Conservation (phyloP, 2,888 invertebrate genomes). For the Oxystoma pomonae region DNA sequence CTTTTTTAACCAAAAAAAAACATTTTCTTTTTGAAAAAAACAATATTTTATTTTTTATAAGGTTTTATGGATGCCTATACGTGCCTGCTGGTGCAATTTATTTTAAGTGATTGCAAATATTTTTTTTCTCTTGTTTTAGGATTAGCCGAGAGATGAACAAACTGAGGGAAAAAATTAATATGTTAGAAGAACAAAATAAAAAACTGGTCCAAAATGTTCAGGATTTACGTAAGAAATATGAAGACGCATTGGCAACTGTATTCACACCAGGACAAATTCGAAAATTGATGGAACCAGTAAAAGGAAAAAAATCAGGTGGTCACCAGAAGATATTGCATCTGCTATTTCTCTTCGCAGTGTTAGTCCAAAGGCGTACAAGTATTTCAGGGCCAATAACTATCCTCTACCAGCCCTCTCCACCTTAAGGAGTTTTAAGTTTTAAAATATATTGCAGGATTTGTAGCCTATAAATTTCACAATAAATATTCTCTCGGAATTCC, state of each 20-base stretch:
- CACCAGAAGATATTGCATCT: constrained; percentile 14
- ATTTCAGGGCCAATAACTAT: constrained; percentile 19
- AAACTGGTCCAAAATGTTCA: not conserved
- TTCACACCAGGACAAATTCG: constrained; percentile 22
- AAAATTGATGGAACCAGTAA: constrained; percentile 11
- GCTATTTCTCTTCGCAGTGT: constrained; percentile 20
- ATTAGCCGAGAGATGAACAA: not conserved
- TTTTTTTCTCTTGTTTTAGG: not conserved
- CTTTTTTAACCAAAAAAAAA: too few relatives aligned
- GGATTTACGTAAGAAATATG: too few relatives aligned
- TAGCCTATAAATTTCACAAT: not conserved
- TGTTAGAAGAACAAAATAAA: constrained; percentile 1
- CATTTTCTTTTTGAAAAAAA: too few relatives aligned
- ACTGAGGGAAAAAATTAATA: not conserved
- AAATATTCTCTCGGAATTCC: not conserved
- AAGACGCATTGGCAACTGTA: not conserved
- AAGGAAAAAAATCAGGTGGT: constrained; percentile 14
- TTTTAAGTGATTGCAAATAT: too few relatives aligned
- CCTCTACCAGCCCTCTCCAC: constrained; percentile 18
- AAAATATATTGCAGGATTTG: constrained; percentile 2
- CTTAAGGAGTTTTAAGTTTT: constrained; percentile 1
- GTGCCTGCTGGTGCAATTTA: too few relatives aligned
- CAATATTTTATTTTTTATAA: too few relatives aligned
- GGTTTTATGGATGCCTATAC: too few relatives aligned
- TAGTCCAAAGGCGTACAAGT: constrained; percentile 26